Base-by-base conservation (phyloP, 1,140 invertebrate genomes). In the Cotesia vestalis region DNA sequence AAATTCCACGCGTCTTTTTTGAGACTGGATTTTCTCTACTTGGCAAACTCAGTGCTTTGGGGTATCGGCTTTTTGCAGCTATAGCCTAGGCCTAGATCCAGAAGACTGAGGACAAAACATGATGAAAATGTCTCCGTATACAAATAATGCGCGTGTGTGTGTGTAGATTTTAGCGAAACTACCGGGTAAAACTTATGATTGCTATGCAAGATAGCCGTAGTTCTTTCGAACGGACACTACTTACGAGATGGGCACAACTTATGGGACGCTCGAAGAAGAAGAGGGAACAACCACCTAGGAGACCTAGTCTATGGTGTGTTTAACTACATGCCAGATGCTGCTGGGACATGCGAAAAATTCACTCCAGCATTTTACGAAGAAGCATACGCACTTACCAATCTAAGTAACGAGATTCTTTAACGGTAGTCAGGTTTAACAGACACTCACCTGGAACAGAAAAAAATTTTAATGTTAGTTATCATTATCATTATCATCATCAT, bases 361-460 rank as follows among this genome's bases (percentile, higher is more conserved):
- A 12, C 53, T 57, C 34, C 34, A 38, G 55, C 67, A 72, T 72
- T 72, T 72, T 72, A 72, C 57, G 64, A 59, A 40, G 55, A 72
- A 72, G 61, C 71, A 8, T 46, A 46, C 40, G 40, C 40, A 72
- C 71, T 72, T 67, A 72, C 71, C 63, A 14, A 40, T 46, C 40
- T 46, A 4, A 14, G 40, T 17, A 14, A 67, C 53, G 46, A 14
- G 63, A 72, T 66, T 66, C 69, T 72, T 72, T 57, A 72, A 72
- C 70, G 62, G 52, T 71, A 63, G n/a, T 71, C 51, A 36, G 34
- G 55, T 67, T 67, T 36, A 52, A 53, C 20, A 57, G 51, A 55
- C 57, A 73, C 72, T 76, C 59, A 75, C 74, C 71, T 73, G 71
- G 4, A 75, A 75, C 71, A 75, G 27, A 66, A 71, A 71, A 73